Evolutionary conservation across 2,888 invertebrate species (phyloP).

Genomic region (Actias luna): DNA sequence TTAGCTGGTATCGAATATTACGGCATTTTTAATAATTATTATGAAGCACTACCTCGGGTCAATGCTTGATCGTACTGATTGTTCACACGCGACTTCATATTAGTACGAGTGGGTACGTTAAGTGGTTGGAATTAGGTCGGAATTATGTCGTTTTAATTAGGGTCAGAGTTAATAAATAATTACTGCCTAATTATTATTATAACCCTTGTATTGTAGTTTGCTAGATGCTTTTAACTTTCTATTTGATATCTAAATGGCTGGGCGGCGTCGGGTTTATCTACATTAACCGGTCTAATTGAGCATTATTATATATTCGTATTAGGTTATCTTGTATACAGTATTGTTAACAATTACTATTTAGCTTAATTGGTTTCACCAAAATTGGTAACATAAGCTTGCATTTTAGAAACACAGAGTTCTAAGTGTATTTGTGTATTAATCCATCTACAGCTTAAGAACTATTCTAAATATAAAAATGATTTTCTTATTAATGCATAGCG

Average conservation of each 20-base stretch:
- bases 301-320: too few species aligned
- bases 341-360: too few species aligned
- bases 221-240: not conserved
- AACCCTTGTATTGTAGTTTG: not conserved
- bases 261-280: not conserved
- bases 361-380: too few species aligned
- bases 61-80: slow-evolving; percentile 7
- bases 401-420: too few species aligned
- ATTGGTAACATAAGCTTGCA: too few species aligned
- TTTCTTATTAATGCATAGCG: too few species aligned
- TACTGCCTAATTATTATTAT: not conserved
- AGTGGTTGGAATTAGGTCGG: slow-evolving; percentile 5
- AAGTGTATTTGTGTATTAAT: too few species aligned
- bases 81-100: slow-evolving; percentile 12
- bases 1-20: not conserved
- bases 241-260: not conserved
- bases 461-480: too few species aligned
- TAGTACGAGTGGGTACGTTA: slow-evolving; percentile 9
- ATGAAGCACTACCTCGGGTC: not conserved
- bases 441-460: too few species aligned
- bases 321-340: too few species aligned
- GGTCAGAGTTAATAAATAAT: not conserved
- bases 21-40: slow-evolving; percentile 1
- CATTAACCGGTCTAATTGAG: not conserved
- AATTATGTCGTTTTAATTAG: slow-evolving; percentile 1